Conservation (phyloP, 2,888 invertebrate species). For the Pristionchus japonicus region DNA sequence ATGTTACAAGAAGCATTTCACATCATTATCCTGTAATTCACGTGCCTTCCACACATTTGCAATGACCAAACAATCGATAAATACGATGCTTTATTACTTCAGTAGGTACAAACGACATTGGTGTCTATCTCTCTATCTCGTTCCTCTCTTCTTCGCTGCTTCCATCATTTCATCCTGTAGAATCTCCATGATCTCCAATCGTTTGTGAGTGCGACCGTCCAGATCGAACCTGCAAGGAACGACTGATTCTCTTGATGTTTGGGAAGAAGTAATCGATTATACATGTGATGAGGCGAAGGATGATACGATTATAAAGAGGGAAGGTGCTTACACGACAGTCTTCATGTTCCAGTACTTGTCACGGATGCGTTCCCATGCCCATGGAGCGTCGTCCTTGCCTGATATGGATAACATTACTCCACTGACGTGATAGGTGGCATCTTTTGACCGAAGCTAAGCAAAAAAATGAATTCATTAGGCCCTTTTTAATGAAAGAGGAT, state of each 20-base stretch:
- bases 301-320: not conserved
- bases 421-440: too few relatives aligned
- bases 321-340: conserved; percentile 47
- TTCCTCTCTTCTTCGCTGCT: conserved; percentile 59
- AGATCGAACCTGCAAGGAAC: conserved; percentile 51
- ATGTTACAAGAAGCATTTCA: too few relatives aligned
- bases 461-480: too few relatives aligned
- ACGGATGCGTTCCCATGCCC: conserved; percentile 60
- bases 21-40: too few relatives aligned
- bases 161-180: conserved; percentile 66
- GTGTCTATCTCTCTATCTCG: not conserved
- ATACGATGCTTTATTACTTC: not conserved
- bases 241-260: too few relatives aligned
- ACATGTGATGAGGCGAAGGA: too few relatives aligned
- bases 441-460: too few relatives aligned
- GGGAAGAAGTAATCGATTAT: too few relatives aligned
- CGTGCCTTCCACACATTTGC: too few relatives aligned
- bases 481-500: not conserved
- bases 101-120: not conserved
- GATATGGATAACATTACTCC: too few relatives aligned
- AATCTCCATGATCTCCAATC: conserved; percentile 59
- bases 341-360: conserved; percentile 57
- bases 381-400: conserved; percentile 58
- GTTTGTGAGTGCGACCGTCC: conserved; percentile 57
- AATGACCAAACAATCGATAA: not conserved